phyloP scores from a whole-genome alignment of 2,797 vertebrate species.

The Vireo griseus region DNA sequence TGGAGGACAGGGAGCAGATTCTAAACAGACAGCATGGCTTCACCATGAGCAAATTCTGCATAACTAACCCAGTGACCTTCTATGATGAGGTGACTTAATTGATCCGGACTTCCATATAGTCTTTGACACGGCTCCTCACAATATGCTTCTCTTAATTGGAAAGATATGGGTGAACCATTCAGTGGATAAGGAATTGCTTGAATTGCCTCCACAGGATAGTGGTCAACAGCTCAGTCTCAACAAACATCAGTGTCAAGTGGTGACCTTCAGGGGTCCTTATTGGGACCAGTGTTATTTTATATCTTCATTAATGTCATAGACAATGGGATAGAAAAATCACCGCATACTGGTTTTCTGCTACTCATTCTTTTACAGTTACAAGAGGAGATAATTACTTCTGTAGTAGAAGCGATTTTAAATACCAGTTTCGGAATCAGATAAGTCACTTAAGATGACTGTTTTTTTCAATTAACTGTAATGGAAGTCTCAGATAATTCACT shows the following conservation, averaged over 20 bases:
- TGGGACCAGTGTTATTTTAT: background rate
- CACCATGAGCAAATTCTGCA: background rate
- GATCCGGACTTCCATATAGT: background rate
- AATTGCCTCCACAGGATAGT: background rate
- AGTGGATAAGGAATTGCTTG: background rate
- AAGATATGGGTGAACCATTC: too few relatives aligned
- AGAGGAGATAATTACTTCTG: background rate
- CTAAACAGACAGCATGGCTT: background rate
- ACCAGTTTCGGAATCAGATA: background rate
- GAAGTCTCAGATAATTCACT: background rate
- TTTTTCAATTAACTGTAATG: conserved; percentile 5
- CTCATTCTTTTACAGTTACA: background rate
- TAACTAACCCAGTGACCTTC: background rate
- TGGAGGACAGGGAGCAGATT: background rate
- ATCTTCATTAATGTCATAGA: background rate
- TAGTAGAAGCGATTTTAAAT: background rate
- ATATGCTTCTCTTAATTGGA: background rate
- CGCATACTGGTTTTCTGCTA: background rate
- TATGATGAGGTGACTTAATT: background rate
- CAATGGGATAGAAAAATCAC: background rate
- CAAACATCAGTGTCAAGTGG: background rate
- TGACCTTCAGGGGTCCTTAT: background rate
- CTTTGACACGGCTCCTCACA: rapidly evolving
- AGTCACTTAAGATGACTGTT: background rate
- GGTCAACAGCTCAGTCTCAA: background rate